Evolutionary conservation across 2,888 invertebrate genomes (phyloP), one percentile per base, ranked within the genome.

Genomic region (Omphaloscelis lunosa): DNA sequence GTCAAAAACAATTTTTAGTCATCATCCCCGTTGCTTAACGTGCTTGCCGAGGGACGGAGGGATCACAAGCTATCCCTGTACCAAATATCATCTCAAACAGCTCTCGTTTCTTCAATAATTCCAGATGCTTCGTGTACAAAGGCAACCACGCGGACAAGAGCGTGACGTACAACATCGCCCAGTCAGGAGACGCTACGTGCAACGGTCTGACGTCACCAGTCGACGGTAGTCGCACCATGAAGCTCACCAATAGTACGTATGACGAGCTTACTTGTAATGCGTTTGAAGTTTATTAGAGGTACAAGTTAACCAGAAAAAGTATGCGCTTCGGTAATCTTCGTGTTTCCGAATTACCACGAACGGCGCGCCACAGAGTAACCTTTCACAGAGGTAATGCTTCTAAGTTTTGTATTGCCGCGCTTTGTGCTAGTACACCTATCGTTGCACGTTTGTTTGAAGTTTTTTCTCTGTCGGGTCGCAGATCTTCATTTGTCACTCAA

Each of bases 131-230:
- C 95, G 97, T 98, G 80, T 98, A 98, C 95, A 98, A 98, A 90
- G 97, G 97, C 0, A 97, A 97, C 72, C 96, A 95, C 80, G 93
- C 92, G 3, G 95, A 95, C 80, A 95, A 95, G 63, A 92, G 92
- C 0, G 97, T 97, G 84, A 97, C 97, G 2, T 98, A 98, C 92
- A 97, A 97, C 82, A 97, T 98, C 1, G 98, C 98, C 0, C 98
- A 98, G 91, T 98, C 98, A 0, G 98, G 98, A 0, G 98, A 98
- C 92, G 98, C 98, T 20, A 98, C 98, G 0, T 98, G 98, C 93
- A 98, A 97, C 86, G 98, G 98, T 0, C 95, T 98, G 29, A 97
- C 97, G 27, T 98, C 98, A 0, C 97, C 98, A 1, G 97, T 97
- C 0, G 98, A 98, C 88, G 99, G 98, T 65, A 98, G 98, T 45